Evolutionary conservation across 2,888 invertebrate genomes (phyloP).

Genomic region (Euzetes globulus): DNA sequence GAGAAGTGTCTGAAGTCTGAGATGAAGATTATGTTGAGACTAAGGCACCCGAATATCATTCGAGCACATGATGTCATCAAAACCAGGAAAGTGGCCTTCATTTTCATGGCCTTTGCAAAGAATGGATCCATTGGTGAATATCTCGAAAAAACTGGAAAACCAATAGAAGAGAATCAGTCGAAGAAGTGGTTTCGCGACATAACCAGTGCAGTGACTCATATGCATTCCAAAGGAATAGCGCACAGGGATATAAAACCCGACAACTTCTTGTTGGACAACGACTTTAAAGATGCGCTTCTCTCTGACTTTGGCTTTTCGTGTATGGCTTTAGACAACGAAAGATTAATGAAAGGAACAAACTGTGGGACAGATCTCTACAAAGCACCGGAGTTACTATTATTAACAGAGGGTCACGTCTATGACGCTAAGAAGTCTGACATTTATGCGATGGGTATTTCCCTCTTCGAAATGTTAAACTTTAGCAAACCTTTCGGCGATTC

Average conservation of each 20-base stretch:
- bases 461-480: slow-evolving; percentile 36
- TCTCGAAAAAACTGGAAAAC: background rate
- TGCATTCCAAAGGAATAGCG: slow-evolving; percentile 33
- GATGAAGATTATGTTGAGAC: slow-evolving; percentile 51
- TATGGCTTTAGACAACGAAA: slow-evolving; percentile 19
- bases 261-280: slow-evolving; percentile 31
- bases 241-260: slow-evolving; percentile 35
- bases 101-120: slow-evolving; percentile 56
- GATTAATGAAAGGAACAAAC: slow-evolving; percentile 3
- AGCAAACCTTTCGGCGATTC: slow-evolving; percentile 31
- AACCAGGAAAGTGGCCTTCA: slow-evolving; percentile 52
- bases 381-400: slow-evolving; percentile 34
- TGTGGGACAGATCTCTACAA: slow-evolving; percentile 35
- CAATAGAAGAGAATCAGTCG: background rate
- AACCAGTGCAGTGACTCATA: slow-evolving; percentile 7
- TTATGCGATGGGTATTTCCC: slow-evolving; percentile 37
- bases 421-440: slow-evolving; percentile 36
- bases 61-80: slow-evolving; percentile 55
- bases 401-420: background rate
- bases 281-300: slow-evolving; percentile 23
- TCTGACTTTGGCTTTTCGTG: slow-evolving; percentile 36
- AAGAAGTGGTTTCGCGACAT: slow-evolving; percentile 28
- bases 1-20: slow-evolving; percentile 58
- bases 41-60: slow-evolving; percentile 56
- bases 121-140: slow-evolving; percentile 42